A percentile compares a stretch with the other conserved stretches of the same genome.
phyloP scores from a whole-genome alignment of 2,113 vertebrate genomes.

The Pomatorhinus ruficollis region DNA sequence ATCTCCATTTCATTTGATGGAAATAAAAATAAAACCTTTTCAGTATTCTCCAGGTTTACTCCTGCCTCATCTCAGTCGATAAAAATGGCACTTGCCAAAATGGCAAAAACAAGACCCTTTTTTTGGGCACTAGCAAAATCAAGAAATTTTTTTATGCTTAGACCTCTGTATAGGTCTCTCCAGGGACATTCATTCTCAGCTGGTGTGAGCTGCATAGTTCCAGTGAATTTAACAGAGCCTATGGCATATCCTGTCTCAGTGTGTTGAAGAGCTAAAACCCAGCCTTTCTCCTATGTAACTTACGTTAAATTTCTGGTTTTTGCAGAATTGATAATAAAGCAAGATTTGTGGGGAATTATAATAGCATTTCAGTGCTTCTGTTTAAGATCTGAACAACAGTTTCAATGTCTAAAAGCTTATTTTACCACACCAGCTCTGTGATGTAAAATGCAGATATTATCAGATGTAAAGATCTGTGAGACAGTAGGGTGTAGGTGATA shows the following conservation, averaged over 20 bases:
- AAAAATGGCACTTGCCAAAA: not conserved
- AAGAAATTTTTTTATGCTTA: not conserved
- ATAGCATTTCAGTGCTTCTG: not conserved
- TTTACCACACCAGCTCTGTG: not conserved
- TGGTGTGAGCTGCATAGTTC: not conserved
- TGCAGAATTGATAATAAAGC: not conserved
- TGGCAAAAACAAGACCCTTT: not conserved
- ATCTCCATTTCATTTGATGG: not conserved
- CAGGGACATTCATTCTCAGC: not conserved
- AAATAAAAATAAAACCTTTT: not conserved
- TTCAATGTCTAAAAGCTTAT: not conserved
- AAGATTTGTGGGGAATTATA: not conserved
- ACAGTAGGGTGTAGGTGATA: not conserved
- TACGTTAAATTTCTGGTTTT: fast-evolving
- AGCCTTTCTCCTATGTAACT: not conserved
- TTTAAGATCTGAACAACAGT: not conserved
- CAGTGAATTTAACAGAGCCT: not conserved
- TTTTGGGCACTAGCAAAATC: not conserved
- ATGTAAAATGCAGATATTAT: not conserved
- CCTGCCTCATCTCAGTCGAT: not conserved
- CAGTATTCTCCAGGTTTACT: not conserved
- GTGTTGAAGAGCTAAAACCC: not conserved
- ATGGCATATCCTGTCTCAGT: not conserved
- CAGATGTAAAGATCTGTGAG: not conserved
- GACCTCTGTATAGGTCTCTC: not conserved